These are phyloP conservation scores for Protomyctophum bolini DNA, from an alignment of 2,113 vertebrate species.

Conservation along the genomic window DNA sequence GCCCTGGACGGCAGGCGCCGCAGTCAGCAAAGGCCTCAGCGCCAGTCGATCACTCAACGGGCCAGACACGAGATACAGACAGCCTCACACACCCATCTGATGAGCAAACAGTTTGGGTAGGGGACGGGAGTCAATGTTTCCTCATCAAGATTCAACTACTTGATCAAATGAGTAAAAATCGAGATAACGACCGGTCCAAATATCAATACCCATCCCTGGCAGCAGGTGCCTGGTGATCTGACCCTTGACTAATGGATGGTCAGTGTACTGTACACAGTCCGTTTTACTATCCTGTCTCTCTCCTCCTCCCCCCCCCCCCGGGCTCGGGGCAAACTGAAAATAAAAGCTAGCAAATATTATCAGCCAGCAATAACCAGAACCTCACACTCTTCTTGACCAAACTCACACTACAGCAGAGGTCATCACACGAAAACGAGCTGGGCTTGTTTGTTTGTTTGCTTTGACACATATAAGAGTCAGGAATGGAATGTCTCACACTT, in stretches of 20 bases:
- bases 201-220: slow-evolving; percentile 2
- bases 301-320: no score
- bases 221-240: neutral
- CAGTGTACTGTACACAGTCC: neutral
- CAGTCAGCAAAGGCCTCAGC: slow-evolving; percentile 57
- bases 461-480: no score
- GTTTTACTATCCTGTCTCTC: slow-evolving; percentile 23
- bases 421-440: slow-evolving; percentile 22
- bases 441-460: slow-evolving; percentile 1
- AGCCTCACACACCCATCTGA: slow-evolving; percentile 55
- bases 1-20: slow-evolving; percentile 37
- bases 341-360: slow-evolving; percentile 17
- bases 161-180: slow-evolving; percentile 18
- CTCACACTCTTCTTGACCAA: slow-evolving; percentile 22
- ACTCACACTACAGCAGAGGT: slow-evolving; percentile 41
- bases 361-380: slow-evolving; percentile 20
- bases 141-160: slow-evolving; percentile 28
- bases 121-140: slow-evolving; percentile 11
- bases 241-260: slow-evolving; percentile 24
- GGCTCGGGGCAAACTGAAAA: neutral
- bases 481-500: slow-evolving; percentile 50
- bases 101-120: slow-evolving; percentile 46
- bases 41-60: slow-evolving; percentile 61
- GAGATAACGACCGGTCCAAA: slow-evolving; percentile 22
- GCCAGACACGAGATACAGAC: slow-evolving; percentile 47